Conservation (phyloP, 2,797 vertebrate species). For the Chrosomus eos region DNA sequence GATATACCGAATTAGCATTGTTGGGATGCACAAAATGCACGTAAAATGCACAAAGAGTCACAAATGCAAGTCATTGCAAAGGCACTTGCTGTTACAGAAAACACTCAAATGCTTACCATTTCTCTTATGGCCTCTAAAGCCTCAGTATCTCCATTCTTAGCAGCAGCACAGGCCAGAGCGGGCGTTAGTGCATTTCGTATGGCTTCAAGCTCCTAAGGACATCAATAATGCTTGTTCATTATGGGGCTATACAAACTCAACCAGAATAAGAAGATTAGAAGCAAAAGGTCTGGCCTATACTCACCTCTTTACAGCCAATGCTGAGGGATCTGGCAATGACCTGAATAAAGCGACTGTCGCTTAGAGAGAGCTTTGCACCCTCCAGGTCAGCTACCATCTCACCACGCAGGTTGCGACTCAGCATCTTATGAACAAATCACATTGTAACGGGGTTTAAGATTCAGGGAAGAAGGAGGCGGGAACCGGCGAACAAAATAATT, state of each 20-base stretch:
- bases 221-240: slow-evolving; percentile 15
- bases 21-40: too few species aligned
- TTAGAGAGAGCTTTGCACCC: slow-evolving; percentile 76
- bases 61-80: neutral
- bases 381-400: slow-evolving; percentile 85
- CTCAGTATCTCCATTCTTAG: slow-evolving; percentile 84
- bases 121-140: slow-evolving; percentile 57
- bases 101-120: slow-evolving; percentile 77
- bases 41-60: neutral
- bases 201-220: slow-evolving; percentile 84
- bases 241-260: neutral
- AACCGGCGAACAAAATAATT: too few species aligned
- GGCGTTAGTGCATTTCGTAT: slow-evolving; percentile 85
- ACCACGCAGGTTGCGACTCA: slow-evolving; percentile 88
- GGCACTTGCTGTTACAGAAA: neutral
- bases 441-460: too few species aligned
- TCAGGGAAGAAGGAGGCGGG: too few species aligned
- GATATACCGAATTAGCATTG: too few species aligned
- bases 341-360: slow-evolving; percentile 84
- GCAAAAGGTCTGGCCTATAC: neutral
- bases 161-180: slow-evolving; percentile 87
- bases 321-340: slow-evolving; percentile 84
- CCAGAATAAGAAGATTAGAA: neutral
- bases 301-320: slow-evolving; percentile 89
- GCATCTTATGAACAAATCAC: slow-evolving; percentile 77